Evolutionary conservation across 2,797 vertebrate genomes (phyloP), one percentile per base, ranked within the genome.

Genomic region (Typhlichthys eigenmanni): DNA sequence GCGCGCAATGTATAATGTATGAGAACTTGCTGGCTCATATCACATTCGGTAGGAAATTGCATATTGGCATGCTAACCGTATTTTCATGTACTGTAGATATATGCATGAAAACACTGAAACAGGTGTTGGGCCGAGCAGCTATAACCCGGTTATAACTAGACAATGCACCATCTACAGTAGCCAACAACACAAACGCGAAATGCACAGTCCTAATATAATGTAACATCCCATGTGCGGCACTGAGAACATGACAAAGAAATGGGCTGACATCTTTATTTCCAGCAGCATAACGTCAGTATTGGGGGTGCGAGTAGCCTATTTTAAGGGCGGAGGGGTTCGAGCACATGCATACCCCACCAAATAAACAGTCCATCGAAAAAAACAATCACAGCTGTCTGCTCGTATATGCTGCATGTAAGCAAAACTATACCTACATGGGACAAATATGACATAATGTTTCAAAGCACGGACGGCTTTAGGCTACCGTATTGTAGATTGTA

Each of bases 341-440:
- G 84, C 87, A 87, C 85, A 85, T 83, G 85, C 57, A 72, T 62
- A 66, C 67, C 50, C 81, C 74, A 76, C 68, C 70, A 66, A 71
- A 64, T 17, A 10, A 54, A 68, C 63, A 58, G 55, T 47, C 47
- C 49, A 29, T 29, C 16, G 68, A 67, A 43, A 52, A 61, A 72
- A 47, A 66, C 14, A 66, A 2, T 56, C 47, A 43, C 7, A 14
- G 4, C 12, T 34, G n/a, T 50, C 38, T 57, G 6, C 47, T 13
- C 16, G 19, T 1, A 47, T 46, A 24, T 0, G 13, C 5, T 55
- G 34, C 17, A 51, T 10, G 19, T 54, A 0, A 54, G 12, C 7
- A 14, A 46, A 14, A 9, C 9, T 13, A 38, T 16, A 19, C 14
- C n/a, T 6, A 16, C 56, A 13, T 14, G 0, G 14, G 38, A 43